Percentiles rank a stretch among this genome's conserved stretches.
Evolutionary conservation across 1,140 invertebrate species (phyloP).

Genomic region (Leptopilina boulardi): DNA sequence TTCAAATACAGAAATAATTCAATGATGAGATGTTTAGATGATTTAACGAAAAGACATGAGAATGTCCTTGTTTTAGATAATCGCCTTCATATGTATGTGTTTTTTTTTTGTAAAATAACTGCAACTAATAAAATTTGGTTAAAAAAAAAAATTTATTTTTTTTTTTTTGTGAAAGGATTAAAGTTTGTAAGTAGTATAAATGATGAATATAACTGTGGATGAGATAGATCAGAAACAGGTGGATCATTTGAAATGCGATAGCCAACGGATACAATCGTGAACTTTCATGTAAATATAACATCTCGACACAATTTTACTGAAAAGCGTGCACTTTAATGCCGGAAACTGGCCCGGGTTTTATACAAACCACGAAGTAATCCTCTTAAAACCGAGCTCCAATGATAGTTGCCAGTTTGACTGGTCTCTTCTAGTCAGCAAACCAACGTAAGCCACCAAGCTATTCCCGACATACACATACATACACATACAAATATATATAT

Average conservation of each 20-base stretch:
- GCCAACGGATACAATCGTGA: constrained; percentile 27
- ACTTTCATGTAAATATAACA: constrained; percentile 42
- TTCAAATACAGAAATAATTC: no score
- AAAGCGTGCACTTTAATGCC: constrained; percentile 60
- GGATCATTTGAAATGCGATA: constrained; percentile 23
- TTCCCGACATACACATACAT: constrained; percentile 31
- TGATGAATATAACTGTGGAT: neutral
- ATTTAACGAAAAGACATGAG: no score
- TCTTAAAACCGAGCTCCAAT: constrained; percentile 57
- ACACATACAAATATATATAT: no score
- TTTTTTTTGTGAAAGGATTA: neutral
- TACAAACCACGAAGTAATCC: constrained; percentile 64
- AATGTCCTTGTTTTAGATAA: no score
- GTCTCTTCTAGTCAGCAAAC: constrained; percentile 40
- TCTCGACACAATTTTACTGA: constrained; percentile 49
- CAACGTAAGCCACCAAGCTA: constrained; percentile 34
- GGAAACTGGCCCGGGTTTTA: constrained; percentile 59
- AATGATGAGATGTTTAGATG: no score
- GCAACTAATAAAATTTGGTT: no score
- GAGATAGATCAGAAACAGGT: constrained; percentile 1
- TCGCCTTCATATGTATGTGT: no score
- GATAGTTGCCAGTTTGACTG: constrained; percentile 39
- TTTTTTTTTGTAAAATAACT: no score
- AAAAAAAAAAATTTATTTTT: no score
- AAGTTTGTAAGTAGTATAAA: neutral